phyloP scores from a whole-genome alignment of 2,113 vertebrate species.

The Dunckerocampus dactyliophorus region DNA sequence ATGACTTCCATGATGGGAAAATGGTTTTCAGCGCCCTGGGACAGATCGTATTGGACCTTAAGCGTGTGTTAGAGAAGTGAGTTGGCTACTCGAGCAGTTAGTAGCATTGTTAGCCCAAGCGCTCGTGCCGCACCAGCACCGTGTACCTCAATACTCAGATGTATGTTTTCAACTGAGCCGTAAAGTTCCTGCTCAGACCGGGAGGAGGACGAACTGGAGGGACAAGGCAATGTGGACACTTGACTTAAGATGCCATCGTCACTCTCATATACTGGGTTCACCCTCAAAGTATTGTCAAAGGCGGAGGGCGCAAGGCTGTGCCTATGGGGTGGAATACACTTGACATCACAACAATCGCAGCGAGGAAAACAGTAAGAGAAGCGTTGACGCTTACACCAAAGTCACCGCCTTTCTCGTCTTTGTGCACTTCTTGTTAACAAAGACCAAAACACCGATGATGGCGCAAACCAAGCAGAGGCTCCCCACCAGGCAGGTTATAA shows the following conservation, averaged over 20 bases:
- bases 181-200: slow-evolving; percentile 66
- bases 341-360: slow-evolving; percentile 20
- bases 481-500: slow-evolving; percentile 68
- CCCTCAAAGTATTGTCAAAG: slow-evolving; percentile 74
- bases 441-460: slow-evolving; percentile 72
- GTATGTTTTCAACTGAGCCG: slow-evolving; percentile 69
- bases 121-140: slow-evolving; percentile 30
- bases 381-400: slow-evolving; percentile 73
- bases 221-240: slow-evolving; percentile 63
- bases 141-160: slow-evolving; percentile 73
- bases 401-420: slow-evolving; percentile 71
- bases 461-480: slow-evolving; percentile 74
- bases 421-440: slow-evolving; percentile 78
- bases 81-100: slow-evolving; percentile 29
- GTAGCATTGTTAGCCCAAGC: slow-evolving; percentile 30
- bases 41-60: no score
- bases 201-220: slow-evolving; percentile 66
- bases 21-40: no score
- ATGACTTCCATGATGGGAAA: no score
- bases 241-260: slow-evolving; percentile 72
- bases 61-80: slow-evolving; percentile 8
- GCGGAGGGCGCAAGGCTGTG: slow-evolving; percentile 67
- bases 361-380: slow-evolving; percentile 4
- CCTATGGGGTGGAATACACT: slow-evolving; percentile 53
- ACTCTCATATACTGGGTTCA: slow-evolving; percentile 78